Conservation (phyloP, 2,888 invertebrate species). For the Pristionchus mayeri region DNA sequence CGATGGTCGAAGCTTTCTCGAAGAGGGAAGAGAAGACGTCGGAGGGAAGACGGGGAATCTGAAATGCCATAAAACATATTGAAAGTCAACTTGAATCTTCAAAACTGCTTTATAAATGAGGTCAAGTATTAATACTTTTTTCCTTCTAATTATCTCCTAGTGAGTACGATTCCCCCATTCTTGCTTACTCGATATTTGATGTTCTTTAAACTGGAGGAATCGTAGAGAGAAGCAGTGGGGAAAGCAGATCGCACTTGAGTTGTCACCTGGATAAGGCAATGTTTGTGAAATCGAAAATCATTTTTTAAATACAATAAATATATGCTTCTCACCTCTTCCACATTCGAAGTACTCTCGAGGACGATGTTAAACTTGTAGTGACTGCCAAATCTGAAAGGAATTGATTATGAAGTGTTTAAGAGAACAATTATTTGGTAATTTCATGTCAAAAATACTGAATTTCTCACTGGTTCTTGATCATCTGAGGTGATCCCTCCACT, state of each 20-base stretch:
- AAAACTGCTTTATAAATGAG: too few species aligned
- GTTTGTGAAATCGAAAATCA: background rate
- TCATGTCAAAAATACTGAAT: background rate
- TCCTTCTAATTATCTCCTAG: too few species aligned
- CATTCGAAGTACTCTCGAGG: background rate
- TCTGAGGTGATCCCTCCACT: constrained; percentile 72
- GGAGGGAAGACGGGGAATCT: background rate
- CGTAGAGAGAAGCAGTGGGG: background rate
- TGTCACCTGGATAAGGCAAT: too few species aligned
- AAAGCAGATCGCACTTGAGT: background rate
- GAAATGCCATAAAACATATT: too few species aligned
- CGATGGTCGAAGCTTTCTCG: background rate
- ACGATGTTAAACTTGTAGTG: background rate
- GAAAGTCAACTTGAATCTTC: too few species aligned
- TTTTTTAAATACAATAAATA: background rate
- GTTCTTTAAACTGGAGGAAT: background rate
- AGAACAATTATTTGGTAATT: background rate
- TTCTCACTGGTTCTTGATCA: constrained; percentile 61
- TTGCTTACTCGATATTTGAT: constrained; percentile 25
- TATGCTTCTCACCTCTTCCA: background rate
- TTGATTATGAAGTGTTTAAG: too few species aligned
- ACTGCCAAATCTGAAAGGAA: background rate
- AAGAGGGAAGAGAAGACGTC: constrained; percentile 17
- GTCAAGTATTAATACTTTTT: too few species aligned
- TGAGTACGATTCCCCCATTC: too few species aligned